phyloP scores from a whole-genome alignment of 2,888 invertebrate species.

The Drepanosiphum platanoidis region DNA sequence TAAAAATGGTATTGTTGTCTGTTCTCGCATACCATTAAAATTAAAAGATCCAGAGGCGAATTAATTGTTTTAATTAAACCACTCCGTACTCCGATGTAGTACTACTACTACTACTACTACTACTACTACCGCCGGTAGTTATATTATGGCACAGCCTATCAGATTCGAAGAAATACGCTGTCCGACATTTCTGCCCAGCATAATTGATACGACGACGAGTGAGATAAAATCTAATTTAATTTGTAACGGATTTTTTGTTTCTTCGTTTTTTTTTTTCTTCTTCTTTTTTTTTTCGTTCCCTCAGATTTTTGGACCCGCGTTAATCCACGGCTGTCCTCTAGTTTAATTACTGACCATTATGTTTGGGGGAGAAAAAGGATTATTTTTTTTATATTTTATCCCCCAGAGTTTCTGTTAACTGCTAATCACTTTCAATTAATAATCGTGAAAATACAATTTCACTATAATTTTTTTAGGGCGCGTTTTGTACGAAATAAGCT shows the following conservation, averaged over 20 bases:
- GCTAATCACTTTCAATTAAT: slow-evolving; percentile 49
- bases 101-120: no score
- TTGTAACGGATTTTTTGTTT: slow-evolving; percentile 36
- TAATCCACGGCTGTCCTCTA: slow-evolving; percentile 24
- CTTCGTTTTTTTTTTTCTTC: not conserved
- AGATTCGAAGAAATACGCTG: slow-evolving; percentile 26
- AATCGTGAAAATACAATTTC: slow-evolving; percentile 31
- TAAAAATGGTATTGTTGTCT: slow-evolving; percentile 22
- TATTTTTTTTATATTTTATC: slow-evolving; percentile 23
- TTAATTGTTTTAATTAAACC: slow-evolving; percentile 51
- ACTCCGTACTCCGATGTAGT: not conserved
- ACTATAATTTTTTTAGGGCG: slow-evolving; percentile 22
- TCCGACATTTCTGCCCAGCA: slow-evolving; percentile 6
- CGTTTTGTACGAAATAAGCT: slow-evolving; percentile 6
- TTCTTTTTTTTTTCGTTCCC: not conserved
- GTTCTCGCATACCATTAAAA: not conserved
- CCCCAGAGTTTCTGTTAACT: slow-evolving; percentile 6
- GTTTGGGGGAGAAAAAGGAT: not conserved
- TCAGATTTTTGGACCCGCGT: slow-evolving; percentile 27
- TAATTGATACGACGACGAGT: slow-evolving; percentile 30
- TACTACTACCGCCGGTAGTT: not conserved
- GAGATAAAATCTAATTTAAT: slow-evolving; percentile 56
- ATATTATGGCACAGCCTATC: slow-evolving; percentile 13
- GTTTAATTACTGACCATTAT: slow-evolving; percentile 56
- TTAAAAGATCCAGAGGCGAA: not conserved